phyloP scores from a whole-genome alignment of 2,113 vertebrate species.

The Centrocercus urophasianus region DNA sequence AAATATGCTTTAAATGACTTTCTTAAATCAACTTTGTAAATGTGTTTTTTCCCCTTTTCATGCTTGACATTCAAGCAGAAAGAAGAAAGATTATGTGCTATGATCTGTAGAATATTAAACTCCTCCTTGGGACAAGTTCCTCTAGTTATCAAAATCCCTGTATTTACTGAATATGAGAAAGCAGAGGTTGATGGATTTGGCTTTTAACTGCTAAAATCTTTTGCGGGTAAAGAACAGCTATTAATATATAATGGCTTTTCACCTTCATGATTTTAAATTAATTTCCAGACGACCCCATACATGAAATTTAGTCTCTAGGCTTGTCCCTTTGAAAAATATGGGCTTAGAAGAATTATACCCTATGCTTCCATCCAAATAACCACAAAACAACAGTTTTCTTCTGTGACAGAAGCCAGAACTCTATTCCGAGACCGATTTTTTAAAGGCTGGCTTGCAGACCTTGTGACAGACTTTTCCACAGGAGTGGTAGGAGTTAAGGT shows the following conservation, averaged over 20 bases:
- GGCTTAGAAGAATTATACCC: background rate
- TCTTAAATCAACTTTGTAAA: constrained; percentile 29
- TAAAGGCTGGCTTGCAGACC: background rate
- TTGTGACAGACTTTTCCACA: background rate
- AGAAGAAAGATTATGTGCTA: constrained; percentile 35
- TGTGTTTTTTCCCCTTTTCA: constrained; percentile 14
- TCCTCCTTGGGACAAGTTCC: constrained; percentile 21
- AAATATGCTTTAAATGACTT: background rate
- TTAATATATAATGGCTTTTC: constrained; percentile 33
- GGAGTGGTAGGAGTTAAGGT: background rate
- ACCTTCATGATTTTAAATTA: constrained; percentile 3
- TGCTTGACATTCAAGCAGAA: constrained; percentile 50
- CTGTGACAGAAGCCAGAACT: background rate
- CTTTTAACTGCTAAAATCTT: constrained; percentile 51
- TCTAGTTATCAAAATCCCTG: constrained; percentile 46
- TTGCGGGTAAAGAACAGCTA: constrained; percentile 21
- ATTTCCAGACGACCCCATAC: constrained; percentile 3
- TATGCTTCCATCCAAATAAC: background rate
- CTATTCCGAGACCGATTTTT: background rate
- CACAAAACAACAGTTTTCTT: background rate
- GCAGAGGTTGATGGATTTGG: constrained; percentile 19
- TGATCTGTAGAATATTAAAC: constrained; percentile 54
- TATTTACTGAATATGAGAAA: constrained; percentile 58
- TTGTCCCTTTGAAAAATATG: background rate
- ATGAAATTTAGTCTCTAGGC: background rate